Evolutionary conservation across 2,113 vertebrate genomes (phyloP).

Genomic region (Bungarus multicinctus): DNA sequence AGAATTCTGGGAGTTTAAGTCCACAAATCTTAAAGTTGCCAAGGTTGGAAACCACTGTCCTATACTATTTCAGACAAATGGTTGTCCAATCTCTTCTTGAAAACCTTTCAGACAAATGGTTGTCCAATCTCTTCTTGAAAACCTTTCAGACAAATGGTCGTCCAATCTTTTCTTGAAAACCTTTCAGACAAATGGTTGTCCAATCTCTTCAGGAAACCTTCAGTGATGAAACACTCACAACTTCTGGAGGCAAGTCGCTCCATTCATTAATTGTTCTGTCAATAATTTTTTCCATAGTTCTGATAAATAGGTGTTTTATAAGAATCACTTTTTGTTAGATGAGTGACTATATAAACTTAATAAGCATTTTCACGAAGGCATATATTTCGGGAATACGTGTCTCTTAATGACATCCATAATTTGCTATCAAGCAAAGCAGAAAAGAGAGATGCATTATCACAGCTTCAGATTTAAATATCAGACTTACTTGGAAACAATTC

Average conservation of each 20-base stretch:
- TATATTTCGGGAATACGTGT: background rate
- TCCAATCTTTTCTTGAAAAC: too few relatives aligned
- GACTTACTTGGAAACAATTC: slow-evolving; percentile 87
- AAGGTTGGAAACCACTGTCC: too few relatives aligned
- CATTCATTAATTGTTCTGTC: background rate
- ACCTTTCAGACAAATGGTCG: too few relatives aligned
- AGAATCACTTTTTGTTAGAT: background rate
- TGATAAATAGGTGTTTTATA: background rate
- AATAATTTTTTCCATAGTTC: background rate
- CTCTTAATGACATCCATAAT: background rate
- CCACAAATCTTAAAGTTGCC: too few relatives aligned
- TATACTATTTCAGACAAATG: too few relatives aligned
- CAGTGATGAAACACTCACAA: background rate
- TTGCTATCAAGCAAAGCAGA: background rate
- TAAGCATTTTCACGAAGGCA: background rate
- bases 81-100: too few relatives aligned
- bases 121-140: too few relatives aligned
- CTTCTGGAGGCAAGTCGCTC: background rate
- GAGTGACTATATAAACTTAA: background rate
- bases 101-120: too few relatives aligned
- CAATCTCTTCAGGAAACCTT: background rate
- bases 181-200: background rate
- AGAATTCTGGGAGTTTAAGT: too few relatives aligned
- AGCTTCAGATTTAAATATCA: background rate
- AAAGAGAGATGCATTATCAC: background rate